Conservation (phyloP, 2,113 vertebrate genomes). For the Notothenia coriiceps region DNA sequence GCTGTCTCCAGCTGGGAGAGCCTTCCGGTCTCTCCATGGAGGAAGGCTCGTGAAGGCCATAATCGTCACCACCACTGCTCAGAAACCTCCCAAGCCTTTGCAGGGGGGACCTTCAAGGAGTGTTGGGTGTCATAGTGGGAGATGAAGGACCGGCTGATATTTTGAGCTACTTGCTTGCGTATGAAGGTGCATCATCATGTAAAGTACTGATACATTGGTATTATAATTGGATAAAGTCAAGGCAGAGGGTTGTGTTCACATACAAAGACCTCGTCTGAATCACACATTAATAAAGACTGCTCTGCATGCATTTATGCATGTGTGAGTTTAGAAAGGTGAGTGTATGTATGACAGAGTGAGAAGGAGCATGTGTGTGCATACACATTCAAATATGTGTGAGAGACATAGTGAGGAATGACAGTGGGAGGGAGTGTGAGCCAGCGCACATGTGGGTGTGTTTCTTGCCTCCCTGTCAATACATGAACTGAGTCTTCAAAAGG, state of each 20-base stretch:
- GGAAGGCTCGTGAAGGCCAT: constrained; percentile 19
- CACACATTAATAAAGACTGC: constrained; percentile 6
- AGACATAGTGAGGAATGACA: not conserved
- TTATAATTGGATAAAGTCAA: constrained; percentile 1
- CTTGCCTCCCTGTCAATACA: constrained; percentile 42
- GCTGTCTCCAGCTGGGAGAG: constrained; percentile 41
- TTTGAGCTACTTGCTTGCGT: constrained; percentile 43
- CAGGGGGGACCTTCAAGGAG: constrained; percentile 3
- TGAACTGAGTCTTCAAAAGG: constrained; percentile 39
- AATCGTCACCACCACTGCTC: constrained; percentile 31
- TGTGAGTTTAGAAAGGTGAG: not conserved
- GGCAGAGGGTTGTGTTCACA: constrained; percentile 3
- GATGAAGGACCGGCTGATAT: constrained; percentile 41
- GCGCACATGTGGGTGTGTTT: constrained; percentile 36
- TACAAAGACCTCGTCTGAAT: constrained; percentile 21
- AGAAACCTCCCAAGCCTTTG: constrained; percentile 17
- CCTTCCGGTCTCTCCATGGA: constrained; percentile 35
- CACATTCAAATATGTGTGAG: constrained; percentile 23
- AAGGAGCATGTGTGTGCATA: not conserved
- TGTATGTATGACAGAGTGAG: not conserved
- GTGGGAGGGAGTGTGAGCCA: constrained; percentile 20
- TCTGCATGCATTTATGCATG: not conserved
- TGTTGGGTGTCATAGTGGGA: not conserved
- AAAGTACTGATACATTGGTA: constrained; percentile 15
- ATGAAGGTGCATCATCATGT: constrained; percentile 35